These are phyloP conservation scores for Manis javanica DNA, from an alignment of 2,797 vertebrate genomes.

Conservation along the genomic window DNA sequence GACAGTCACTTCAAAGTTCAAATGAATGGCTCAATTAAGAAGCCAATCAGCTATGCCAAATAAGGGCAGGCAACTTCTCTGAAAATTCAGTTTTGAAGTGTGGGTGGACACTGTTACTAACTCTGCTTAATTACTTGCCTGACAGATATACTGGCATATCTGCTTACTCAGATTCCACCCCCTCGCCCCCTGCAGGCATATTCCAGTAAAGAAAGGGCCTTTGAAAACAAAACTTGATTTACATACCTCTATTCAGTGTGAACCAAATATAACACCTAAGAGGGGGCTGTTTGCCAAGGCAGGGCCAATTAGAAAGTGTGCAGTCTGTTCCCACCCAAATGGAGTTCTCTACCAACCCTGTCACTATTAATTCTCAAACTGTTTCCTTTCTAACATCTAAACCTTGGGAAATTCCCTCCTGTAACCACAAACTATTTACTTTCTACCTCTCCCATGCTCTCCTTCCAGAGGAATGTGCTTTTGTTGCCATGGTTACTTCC, in stretches of 20 bases:
- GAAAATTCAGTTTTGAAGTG: not conserved
- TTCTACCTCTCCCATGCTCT: not conserved
- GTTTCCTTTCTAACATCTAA: not conserved
- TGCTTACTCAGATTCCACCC: not conserved
- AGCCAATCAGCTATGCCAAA: not conserved
- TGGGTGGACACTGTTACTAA: not conserved
- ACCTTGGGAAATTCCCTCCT: not conserved
- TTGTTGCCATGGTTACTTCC: not conserved
- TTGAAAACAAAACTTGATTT: not conserved
- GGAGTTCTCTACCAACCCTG: not conserved
- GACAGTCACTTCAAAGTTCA: not conserved
- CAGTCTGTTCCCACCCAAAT: not conserved
- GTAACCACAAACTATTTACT: not conserved
- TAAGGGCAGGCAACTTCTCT: not conserved
- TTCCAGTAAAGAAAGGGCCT: not conserved
- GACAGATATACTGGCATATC: not conserved
- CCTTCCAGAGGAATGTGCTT: not conserved
- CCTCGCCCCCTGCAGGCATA: not conserved
- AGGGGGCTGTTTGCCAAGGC: not conserved
- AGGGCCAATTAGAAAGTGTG: not conserved
- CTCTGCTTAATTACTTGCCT: not conserved
- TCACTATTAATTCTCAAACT: not conserved
- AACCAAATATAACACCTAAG: not conserved
- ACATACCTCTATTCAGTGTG: not conserved
- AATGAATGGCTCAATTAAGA: not conserved